Evolutionary conservation across 2,888 invertebrate species (phyloP), one percentile per base, ranked within the genome.

Genomic region (Chaitophorus viminalis): DNA sequence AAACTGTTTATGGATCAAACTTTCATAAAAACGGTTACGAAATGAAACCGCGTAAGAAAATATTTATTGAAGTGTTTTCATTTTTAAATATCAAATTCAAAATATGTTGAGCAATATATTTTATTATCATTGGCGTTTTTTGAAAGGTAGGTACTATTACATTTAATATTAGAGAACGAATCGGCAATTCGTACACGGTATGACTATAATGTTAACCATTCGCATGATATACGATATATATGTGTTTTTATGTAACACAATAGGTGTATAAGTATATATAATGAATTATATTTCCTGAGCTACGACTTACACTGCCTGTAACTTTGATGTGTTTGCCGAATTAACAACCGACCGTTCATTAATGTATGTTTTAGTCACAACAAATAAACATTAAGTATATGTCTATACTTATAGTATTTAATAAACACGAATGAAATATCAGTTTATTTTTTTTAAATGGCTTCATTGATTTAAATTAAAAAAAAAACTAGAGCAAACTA

Each of bases 361-460:
- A 77, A 70, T 70, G 33, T 46, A 68, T 68, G 46, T 46, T 46
- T 77, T 85, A 77, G 85, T 70, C 77, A 85, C 68, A 77, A 70
- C 68, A 85, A 85, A 85, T 85, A 85, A 83, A 52, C 72, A 82
- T 76, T 21, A 29, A 52, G 46, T 39, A 76, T 85, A 52, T 65
- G n/a, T 54, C n/a, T 74, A n/a, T 14, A 52, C n/a, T n/a, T 14
- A 46, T 70, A 31, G 25, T 74, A 74, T 25, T 82, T n/a, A 46
- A 74, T 54, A 74, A 82, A 82, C 72, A 82, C 54, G n/a, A 82
- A 74, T 74, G 72, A 74, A 74, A 82, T 33, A 2, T 74, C 18
- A 46, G 70, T 70, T 82, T 65, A 65, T 36, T 83, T 39, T 85
- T 84, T 84, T 65, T 68, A 77, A 77, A 77, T 68, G 33, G 39